Evolutionary conservation across 2,888 invertebrate genomes (phyloP).

Genomic region (Stenichneumon culpator): DNA sequence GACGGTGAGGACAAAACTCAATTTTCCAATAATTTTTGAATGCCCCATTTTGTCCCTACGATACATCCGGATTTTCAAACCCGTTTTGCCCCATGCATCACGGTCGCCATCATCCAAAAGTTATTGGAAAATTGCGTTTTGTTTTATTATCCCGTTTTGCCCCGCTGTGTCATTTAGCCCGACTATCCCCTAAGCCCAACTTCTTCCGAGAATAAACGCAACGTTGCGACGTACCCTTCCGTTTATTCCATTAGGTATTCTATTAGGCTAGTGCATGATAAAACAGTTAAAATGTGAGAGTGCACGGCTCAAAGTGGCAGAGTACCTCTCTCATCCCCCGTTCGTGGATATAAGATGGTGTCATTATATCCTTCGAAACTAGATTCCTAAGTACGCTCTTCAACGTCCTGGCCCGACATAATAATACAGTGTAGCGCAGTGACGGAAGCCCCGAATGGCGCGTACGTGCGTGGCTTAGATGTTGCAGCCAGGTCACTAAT

Average conservation of each 20-base stretch:
- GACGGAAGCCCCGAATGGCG: conserved; percentile 32
- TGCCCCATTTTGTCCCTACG: no score
- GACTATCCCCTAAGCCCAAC: no score
- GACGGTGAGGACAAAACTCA: no score
- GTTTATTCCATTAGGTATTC: conserved; percentile 1
- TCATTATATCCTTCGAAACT: conserved; percentile 64
- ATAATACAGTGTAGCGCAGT: conserved; percentile 41
- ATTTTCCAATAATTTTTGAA: no score
- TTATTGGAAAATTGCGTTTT: no score
- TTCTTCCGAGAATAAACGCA: background rate
- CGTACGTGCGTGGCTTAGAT: conserved; percentile 58
- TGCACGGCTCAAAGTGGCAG: conserved; percentile 33
- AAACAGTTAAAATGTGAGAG: conserved; percentile 34
- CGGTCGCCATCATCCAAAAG: no score
- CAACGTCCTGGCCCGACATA: conserved; percentile 19
- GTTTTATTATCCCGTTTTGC: no score
- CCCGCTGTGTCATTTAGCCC: no score
- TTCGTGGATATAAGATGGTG: conserved; percentile 60
- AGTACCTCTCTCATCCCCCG: conserved; percentile 30
- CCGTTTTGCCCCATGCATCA: no score
- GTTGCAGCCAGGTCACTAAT: conserved; percentile 60
- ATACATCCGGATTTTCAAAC: no score
- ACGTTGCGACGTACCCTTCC: background rate
- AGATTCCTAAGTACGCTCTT: conserved; percentile 54
- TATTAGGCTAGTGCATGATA: conserved; percentile 22